Percentiles rank a stretch among this genome's conserved stretches.
phyloP scores from a whole-genome alignment of 2,797 vertebrate species.

The Bovichtus diacanthus region DNA sequence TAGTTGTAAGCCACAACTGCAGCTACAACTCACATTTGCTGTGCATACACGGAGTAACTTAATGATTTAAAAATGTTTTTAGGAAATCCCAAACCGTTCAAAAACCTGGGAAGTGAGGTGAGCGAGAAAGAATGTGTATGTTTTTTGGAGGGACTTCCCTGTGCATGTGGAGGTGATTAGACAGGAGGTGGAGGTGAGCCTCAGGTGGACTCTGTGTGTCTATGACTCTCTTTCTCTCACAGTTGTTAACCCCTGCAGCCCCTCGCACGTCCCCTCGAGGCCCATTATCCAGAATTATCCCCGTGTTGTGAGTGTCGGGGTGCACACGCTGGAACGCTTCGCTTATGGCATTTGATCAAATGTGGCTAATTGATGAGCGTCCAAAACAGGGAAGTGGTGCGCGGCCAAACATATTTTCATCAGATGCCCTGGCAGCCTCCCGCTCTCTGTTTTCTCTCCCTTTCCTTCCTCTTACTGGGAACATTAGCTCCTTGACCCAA shows the following conservation, averaged over 20 bases:
- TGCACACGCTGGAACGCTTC: slow-evolving; percentile 47
- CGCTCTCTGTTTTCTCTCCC: slow-evolving; percentile 28
- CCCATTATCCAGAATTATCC: slow-evolving; percentile 53
- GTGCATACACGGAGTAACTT: slow-evolving; percentile 20
- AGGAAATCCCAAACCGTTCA: slow-evolving; percentile 40
- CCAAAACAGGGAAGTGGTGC: slow-evolving; percentile 47
- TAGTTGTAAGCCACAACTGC: not conserved
- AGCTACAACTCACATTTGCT: slow-evolving; percentile 12
- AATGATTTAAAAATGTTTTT: slow-evolving; percentile 37
- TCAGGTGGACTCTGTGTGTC: slow-evolving; percentile 64
- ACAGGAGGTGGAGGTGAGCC: slow-evolving; percentile 74
- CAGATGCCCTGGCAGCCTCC: slow-evolving; percentile 61
- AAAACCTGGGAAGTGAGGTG: slow-evolving; percentile 40
- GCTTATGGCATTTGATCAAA: slow-evolving; percentile 62
- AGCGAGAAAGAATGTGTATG: slow-evolving; percentile 54
- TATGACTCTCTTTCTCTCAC: slow-evolving; percentile 31
- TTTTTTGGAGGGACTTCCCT: slow-evolving; percentile 45
- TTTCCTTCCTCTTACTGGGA: slow-evolving; percentile 35
- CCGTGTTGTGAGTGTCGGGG: slow-evolving; percentile 11
- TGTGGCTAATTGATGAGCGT: slow-evolving; percentile 59
- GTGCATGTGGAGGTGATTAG: slow-evolving; percentile 78
- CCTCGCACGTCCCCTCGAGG: slow-evolving; percentile 34
- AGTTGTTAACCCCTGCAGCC: slow-evolving; percentile 22
- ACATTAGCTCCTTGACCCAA: slow-evolving; percentile 37
- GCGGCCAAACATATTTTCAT: slow-evolving; percentile 69